phyloP scores from a whole-genome alignment of 2,888 invertebrate genomes.

The Agriopis leucophaearia region DNA sequence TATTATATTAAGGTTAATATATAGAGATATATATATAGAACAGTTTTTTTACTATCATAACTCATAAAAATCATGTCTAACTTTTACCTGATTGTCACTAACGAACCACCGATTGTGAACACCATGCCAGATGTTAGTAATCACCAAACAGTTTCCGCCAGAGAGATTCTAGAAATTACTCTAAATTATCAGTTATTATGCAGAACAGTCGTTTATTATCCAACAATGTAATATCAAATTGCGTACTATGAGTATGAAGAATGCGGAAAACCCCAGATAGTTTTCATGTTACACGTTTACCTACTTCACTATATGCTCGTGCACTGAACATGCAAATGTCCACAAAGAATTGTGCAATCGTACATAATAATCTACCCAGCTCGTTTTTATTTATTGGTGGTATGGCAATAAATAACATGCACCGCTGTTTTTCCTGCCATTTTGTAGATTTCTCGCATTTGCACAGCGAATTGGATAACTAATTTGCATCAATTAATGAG shows the following conservation, averaged over 20 bases:
- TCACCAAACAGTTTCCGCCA: slow-evolving; percentile 19
- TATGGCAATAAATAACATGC: not conserved
- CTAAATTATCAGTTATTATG: slow-evolving; percentile 23
- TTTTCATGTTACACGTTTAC: slow-evolving; percentile 25
- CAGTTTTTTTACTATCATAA: too few relatives aligned
- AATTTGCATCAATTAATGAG: too few relatives aligned
- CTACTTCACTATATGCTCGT: slow-evolving; percentile 16
- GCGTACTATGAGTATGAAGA: not conserved
- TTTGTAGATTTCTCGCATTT: too few relatives aligned
- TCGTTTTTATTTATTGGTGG: slow-evolving; percentile 7
- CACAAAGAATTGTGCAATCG: slow-evolving; percentile 39
- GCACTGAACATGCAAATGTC: slow-evolving; percentile 37
- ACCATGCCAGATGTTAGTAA: slow-evolving; percentile 4
- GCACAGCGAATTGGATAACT: too few relatives aligned
- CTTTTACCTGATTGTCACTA: too few relatives aligned
- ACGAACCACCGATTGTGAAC: not conserved
- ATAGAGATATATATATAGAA: too few relatives aligned
- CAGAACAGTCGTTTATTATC: slow-evolving; percentile 32
- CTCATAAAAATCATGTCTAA: too few relatives aligned
- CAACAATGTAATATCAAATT: slow-evolving; percentile 18
- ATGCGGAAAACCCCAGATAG: slow-evolving; percentile 33
- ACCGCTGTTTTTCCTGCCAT: too few relatives aligned
- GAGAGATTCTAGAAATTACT: slow-evolving; percentile 24
- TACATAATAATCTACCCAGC: slow-evolving; percentile 33
- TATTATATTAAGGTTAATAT: too few relatives aligned